phyloP scores from a whole-genome alignment of 2,113 vertebrate genomes.

The Trogon surrucura region DNA sequence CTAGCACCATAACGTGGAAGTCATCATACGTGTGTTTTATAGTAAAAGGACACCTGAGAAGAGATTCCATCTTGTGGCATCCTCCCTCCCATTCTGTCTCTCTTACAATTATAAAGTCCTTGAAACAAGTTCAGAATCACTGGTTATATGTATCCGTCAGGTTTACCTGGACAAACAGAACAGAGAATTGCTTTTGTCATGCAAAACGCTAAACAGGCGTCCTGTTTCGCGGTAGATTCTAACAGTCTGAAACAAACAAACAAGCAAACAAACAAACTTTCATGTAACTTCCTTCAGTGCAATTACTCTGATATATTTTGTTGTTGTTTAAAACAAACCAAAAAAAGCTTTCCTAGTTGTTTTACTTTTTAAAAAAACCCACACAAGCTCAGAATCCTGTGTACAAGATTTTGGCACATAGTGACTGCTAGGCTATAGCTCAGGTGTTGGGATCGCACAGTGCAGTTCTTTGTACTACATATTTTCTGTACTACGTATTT shows the following conservation, averaged over 20 bases:
- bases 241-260: neutral
- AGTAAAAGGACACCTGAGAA: neutral
- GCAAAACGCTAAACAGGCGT: neutral
- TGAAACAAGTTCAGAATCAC: neutral
- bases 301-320: neutral
- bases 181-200: neutral
- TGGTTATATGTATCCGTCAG: neutral
- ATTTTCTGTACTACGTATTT: slow-evolving; percentile 8
- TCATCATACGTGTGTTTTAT: neutral
- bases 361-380: neutral
- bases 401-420: neutral
- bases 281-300: neutral
- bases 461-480: neutral
- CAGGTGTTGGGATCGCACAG: neutral
- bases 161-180: neutral
- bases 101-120: no score
- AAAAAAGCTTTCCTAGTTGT: no score
- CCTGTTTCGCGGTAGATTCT: neutral
- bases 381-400: neutral
- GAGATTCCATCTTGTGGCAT: neutral
- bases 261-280: neutral
- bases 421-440: neutral
- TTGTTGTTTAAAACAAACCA: neutral
- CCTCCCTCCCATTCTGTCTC: neutral
- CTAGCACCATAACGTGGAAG: neutral